Conservation (phyloP, 2,797 vertebrate genomes). For the Sciurus carolinensis region DNA sequence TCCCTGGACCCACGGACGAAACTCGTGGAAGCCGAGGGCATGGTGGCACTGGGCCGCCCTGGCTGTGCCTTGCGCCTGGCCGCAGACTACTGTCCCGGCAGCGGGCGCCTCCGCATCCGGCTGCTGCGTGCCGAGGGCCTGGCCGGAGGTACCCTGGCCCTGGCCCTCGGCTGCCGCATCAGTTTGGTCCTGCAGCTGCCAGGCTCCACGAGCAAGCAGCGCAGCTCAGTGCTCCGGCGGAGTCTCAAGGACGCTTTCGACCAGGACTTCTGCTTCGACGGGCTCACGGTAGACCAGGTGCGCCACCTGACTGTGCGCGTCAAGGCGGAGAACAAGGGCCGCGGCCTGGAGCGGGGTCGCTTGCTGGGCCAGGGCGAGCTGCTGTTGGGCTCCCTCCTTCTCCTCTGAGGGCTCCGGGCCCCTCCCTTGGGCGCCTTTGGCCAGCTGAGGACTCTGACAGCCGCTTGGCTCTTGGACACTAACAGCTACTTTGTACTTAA, state of each 20-base stretch:
- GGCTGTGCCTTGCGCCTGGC: constrained; percentile 91
- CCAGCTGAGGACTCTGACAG: no score
- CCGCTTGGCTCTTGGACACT: not conserved
- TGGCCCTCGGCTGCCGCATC: constrained; percentile 93
- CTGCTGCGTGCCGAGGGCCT: constrained; percentile 93
- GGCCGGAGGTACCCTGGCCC: constrained; percentile 90
- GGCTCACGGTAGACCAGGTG: constrained; percentile 91
- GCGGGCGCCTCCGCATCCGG: constrained; percentile 93
- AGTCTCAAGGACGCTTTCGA: constrained; percentile 95
- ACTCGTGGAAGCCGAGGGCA: constrained; percentile 79
- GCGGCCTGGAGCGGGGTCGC: constrained; percentile 91
- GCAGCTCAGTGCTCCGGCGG: constrained; percentile 93
- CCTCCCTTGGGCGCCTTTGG: constrained; percentile 47
- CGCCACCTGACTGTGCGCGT: constrained; percentile 90
- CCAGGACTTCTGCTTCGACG: constrained; percentile 96
- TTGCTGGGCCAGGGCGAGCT: constrained; percentile 85
- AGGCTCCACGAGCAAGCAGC: constrained; percentile 93
- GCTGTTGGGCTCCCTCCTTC: constrained; percentile 59
- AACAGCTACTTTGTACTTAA: constrained; percentile 29
- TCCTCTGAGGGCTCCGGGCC: not conserved
- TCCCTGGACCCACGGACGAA: not conserved
- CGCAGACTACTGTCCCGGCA: constrained; percentile 92
- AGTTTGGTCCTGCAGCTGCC: constrained; percentile 91
- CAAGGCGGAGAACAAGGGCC: constrained; percentile 94
- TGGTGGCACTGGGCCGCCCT: constrained; percentile 75